Percentiles rank a stretch among this genome's conserved stretches.
These are phyloP conservation scores for Villa cingulata DNA, from an alignment of 2,888 invertebrate species.

Conservation along the genomic window DNA sequence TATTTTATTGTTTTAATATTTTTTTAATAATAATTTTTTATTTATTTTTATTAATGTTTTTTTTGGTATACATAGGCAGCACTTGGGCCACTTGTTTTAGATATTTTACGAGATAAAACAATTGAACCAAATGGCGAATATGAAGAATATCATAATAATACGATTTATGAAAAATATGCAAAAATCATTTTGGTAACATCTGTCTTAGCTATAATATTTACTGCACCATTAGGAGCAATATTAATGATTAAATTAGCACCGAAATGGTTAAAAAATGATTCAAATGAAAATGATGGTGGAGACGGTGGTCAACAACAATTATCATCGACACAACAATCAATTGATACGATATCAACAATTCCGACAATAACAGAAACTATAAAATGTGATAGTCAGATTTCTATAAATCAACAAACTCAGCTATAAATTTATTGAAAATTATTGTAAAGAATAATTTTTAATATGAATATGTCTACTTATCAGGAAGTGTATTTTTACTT, in stretches of 20 bases:
- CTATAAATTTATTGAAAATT: too few species aligned
- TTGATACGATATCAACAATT: too few species aligned
- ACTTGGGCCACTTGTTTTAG: constrained; percentile 48
- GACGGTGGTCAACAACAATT: not conserved
- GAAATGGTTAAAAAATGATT: constrained; percentile 25
- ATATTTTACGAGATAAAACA: constrained; percentile 34
- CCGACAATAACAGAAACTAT: too few species aligned
- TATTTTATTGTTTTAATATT: too few species aligned
- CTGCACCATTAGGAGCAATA: constrained; percentile 41
- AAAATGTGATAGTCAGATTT: too few species aligned
- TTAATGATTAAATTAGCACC: constrained; percentile 36
- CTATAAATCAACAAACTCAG: too few species aligned
- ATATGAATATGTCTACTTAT: too few species aligned
- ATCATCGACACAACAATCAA: not conserved
- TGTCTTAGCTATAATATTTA: constrained; percentile 42
- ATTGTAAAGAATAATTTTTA: too few species aligned
- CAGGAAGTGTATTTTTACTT: too few species aligned
- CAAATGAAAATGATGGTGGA: not conserved
- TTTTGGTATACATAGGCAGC: constrained; percentile 40
- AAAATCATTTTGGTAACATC: constrained; percentile 40
- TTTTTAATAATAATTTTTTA: too few species aligned
- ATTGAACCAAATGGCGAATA: not conserved
- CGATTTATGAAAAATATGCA: constrained; percentile 21
- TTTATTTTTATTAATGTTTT: too few species aligned
- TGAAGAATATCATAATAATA: not conserved